A percentile compares a stretch with the other conserved stretches of the same genome.
Evolutionary conservation across 2,113 vertebrate species (phyloP).

Genomic region (Xenopus laevis): DNA sequence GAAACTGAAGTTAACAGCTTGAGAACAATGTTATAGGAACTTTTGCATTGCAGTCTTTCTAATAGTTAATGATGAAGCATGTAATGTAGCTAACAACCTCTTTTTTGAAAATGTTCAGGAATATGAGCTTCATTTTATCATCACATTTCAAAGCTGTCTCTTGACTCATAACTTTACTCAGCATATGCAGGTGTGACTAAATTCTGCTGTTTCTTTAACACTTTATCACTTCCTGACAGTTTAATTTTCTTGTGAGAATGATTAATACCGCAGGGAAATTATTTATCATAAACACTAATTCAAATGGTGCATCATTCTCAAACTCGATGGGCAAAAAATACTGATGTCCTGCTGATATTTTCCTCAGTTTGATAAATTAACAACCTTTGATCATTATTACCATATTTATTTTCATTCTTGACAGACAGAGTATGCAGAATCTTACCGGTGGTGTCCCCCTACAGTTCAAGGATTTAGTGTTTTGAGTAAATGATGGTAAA

Average conservation of each 20-base stretch:
- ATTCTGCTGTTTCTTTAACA: constrained; percentile 62
- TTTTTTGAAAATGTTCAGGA: not conserved
- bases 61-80: too few species aligned
- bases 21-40: too few species aligned
- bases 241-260: constrained; percentile 66
- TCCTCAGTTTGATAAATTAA: constrained; percentile 55
- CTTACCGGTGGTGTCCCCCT: constrained; percentile 46
- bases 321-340: constrained; percentile 55
- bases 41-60: too few species aligned
- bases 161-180: constrained; percentile 49
- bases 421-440: constrained; percentile 41
- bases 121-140: constrained; percentile 4
- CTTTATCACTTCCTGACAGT: constrained; percentile 65
- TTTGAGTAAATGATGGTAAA: constrained; percentile 51
- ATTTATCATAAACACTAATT: constrained; percentile 65
- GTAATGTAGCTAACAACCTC: too few species aligned
- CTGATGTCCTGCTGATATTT: constrained; percentile 58
- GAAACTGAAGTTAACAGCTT: too few species aligned
- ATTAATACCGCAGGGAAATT: constrained; percentile 65
- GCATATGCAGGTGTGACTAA: constrained; percentile 54
- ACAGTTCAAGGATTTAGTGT: constrained; percentile 48
- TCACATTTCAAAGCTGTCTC: constrained; percentile 22
- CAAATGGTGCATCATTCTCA: constrained; percentile 56
- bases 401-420: constrained; percentile 51
- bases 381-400: constrained; percentile 60